Evolutionary conservation across 2,888 invertebrate genomes (phyloP), one percentile per base, ranked within the genome.

Genomic region (Ophion slaviceki): DNA sequence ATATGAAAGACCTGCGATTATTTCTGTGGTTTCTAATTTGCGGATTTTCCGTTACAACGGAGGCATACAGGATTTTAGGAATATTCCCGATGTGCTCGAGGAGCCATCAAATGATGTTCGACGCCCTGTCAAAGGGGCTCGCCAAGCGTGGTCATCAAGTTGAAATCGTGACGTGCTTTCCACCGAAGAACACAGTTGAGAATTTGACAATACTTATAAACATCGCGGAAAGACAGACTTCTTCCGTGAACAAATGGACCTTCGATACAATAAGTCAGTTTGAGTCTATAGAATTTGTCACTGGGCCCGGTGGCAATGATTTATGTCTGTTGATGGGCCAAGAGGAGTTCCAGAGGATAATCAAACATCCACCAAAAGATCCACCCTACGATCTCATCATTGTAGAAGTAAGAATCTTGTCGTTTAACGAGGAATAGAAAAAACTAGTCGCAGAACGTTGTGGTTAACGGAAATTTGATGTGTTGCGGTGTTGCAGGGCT

Each of bases 31-130:
- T 66, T 11, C 3, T 77, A 4, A 20, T 70, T 2, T 40, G 53
- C 20, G 74, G 74, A 17, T 64, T 47, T 32, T 71, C 74, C 20
- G 5, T n/a, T 11, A 10, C n/a, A 8, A 20, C 20, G 4, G 61
- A 61, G 10, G 61, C 20, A 61, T 90, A 94, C 1, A 91, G 92
- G 82, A 95, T 95, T 82, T 89, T 95, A 45, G 94, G 93, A 0
- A 90, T 94, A 0, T 95, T 94, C 84, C 92, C 94, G 0, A 94
- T 94, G 79, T 94, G 94, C 32, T 94, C 93, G 1, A 94, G 91
- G 78, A 95, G 95, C 72, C 95, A 95, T 83, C 94, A 92, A 62
- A 94, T 94, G 88, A 94, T 95, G 92, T 93, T 94, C 78, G 93
- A 91, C 62, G 90, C 94, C 0, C 80, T 95, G 57, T 91, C 94